Evolutionary conservation across 2,888 invertebrate species (phyloP), one percentile per base, ranked within the genome.

Genomic region (Steinernema scapterisci): DNA sequence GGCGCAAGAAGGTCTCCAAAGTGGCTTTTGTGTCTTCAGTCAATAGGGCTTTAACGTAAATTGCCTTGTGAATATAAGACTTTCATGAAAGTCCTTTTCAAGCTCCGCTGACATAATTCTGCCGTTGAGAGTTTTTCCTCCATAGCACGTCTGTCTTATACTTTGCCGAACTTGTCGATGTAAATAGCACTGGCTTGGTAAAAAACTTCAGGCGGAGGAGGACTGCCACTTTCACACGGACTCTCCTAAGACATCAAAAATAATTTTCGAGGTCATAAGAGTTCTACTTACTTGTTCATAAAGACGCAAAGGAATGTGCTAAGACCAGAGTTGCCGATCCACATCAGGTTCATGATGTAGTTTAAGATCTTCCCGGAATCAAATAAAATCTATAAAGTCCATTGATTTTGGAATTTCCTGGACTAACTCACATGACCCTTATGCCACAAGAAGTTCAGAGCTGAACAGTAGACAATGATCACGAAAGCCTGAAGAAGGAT

Each of bases 381-480:
- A 16, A 27, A 27, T 27, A 63, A 63, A 1, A 31, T 3, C 63
- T 63, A 5, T 21, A 21, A 21, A 19, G 5, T 21, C 23, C n/a
- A 52, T 21, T 52, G 3, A 21, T 5, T 3, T 1, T 5, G 23
- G 21, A 23, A 9, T 11, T 19, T 52, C 9, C 3, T 6, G 11
- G 23, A 16, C 21, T 21, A 9, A 52, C 52, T 21, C 21, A 52
- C 19, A 21, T 52, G 21, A 11, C 9, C 21, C 16, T 63, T 25
- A 16, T 63, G 63, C 63, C 63, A 63, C 13, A 63, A 27, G 38
- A 63, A 27, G 6, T 25, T 63, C 5, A 27, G 63, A 1, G 16
- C 11, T 13, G 63, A 27, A n/a, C 63, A 63, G 63, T 63, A 63
- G 63, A 63, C 63, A 25, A 38, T 63, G n/a, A 63, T 63, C 7